phyloP scores from a whole-genome alignment of 1,140 invertebrate species.

The Nymphalis io region DNA sequence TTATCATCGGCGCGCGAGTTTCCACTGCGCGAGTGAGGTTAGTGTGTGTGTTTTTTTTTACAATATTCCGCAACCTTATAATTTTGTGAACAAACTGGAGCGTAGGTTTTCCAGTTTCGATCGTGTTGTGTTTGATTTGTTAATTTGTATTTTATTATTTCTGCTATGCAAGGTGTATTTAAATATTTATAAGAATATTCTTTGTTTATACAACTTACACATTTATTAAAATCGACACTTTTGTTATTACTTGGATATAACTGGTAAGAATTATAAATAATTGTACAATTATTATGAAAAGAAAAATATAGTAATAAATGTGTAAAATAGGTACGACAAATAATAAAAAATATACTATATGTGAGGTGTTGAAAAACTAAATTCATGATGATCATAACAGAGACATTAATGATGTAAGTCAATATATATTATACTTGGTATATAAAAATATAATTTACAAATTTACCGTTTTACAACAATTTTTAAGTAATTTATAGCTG shows the following conservation, averaged over 20 bases:
- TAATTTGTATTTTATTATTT: slow-evolving; percentile 23
- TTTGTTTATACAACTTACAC: slow-evolving; percentile 8
- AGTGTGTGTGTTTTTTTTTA: slow-evolving; percentile 65
- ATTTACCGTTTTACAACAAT: too few relatives aligned
- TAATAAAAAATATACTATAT: too few relatives aligned
- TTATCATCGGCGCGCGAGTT: slow-evolving; percentile 61
- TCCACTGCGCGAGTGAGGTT: slow-evolving; percentile 67
- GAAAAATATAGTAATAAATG: too few relatives aligned
- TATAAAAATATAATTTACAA: too few relatives aligned
- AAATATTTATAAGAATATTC: slow-evolving; percentile 17
- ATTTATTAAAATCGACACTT: neutral
- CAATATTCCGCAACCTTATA: slow-evolving; percentile 42
- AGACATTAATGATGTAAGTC: too few relatives aligned
- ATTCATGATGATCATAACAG: too few relatives aligned
- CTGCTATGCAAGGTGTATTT: slow-evolving; percentile 26
- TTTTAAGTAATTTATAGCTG: too few relatives aligned
- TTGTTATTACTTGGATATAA: slow-evolving; percentile 10
- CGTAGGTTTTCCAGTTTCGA: slow-evolving; percentile 36
- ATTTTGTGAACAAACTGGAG: slow-evolving; percentile 47
- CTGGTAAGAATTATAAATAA: slow-evolving; percentile 13
- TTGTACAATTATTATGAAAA: neutral
- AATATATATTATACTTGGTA: too few relatives aligned
- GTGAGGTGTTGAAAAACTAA: too few relatives aligned
- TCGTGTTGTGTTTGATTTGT: slow-evolving; percentile 32
- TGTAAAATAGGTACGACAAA: too few relatives aligned